Evolutionary conservation across 2,888 invertebrate genomes (phyloP).

Genomic region (Eremobia ochroleuca): DNA sequence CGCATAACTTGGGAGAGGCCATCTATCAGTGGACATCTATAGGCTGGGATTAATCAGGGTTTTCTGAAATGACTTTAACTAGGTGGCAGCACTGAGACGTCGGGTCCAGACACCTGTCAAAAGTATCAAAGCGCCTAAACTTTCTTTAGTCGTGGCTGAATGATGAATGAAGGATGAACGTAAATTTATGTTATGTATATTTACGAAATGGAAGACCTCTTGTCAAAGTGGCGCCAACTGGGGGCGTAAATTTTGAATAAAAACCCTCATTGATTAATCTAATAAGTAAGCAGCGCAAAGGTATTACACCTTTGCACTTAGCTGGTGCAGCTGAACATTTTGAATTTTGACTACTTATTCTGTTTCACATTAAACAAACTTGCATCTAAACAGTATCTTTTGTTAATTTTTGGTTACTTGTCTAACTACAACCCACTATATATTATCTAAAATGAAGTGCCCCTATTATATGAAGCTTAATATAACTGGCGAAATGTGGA

Average conservation of each 20-base stretch:
- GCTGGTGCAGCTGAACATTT: background rate
- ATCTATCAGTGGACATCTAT: background rate
- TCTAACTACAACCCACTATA: background rate
- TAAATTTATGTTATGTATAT: no score
- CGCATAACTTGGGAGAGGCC: background rate
- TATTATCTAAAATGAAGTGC: no score
- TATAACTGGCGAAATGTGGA: background rate
- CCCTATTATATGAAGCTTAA: background rate
- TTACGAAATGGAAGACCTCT: no score
- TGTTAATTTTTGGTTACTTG: background rate
- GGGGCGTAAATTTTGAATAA: no score
- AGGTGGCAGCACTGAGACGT: background rate
- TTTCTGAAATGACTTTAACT: background rate
- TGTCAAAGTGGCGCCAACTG: no score
- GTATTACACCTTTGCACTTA: no score
- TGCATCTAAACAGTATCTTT: background rate
- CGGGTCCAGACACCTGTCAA: no score
- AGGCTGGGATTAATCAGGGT: background rate
- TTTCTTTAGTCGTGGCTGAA: no score
- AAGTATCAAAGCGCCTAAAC: no score
- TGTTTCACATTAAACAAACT: background rate
- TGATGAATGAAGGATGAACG: no score
- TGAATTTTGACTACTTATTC: background rate
- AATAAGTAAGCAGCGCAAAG: background rate
- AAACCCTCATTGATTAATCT: background rate